Evolutionary conservation across 2,888 invertebrate genomes (phyloP).

Genomic region (Drosophila birchii): DNA sequence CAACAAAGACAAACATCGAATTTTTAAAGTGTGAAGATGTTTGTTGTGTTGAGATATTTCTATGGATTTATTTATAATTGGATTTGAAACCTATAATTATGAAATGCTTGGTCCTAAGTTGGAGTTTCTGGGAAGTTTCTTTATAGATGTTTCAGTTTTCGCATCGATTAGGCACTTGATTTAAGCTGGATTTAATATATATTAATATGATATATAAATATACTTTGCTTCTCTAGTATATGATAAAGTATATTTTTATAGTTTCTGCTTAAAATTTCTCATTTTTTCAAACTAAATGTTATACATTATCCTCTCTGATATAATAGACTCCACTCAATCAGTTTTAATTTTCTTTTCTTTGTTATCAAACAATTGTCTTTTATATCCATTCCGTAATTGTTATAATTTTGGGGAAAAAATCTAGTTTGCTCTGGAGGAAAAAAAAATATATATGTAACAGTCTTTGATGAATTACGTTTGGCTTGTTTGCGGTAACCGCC

Average conservation of each 20-base stretch:
- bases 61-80: constrained; percentile 8
- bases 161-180: too few relatives aligned
- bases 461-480: constrained; percentile 11
- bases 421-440: not conserved
- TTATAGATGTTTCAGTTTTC: not conserved
- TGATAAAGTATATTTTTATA: not conserved
- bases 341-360: not conserved
- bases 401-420: constrained; percentile 11
- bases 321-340: not conserved
- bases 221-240: too few relatives aligned
- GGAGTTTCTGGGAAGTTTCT: not conserved
- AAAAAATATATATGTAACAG: not conserved
- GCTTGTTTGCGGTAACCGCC: constrained; percentile 29
- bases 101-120: not conserved
- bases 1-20: not conserved
- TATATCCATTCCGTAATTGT: not conserved
- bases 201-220: too few relatives aligned
- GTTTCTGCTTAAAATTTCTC: not conserved
- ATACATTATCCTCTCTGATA: not conserved
- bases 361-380: constrained; percentile 7
- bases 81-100: not conserved
- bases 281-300: not conserved
- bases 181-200: too few relatives aligned
- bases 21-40: constrained; percentile 4
- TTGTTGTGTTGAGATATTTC: not conserved